Percentiles rank a stretch among this genome's conserved stretches.
These are phyloP conservation scores for Nemurella pictetii DNA, from an alignment of 2,888 invertebrate species.

Conservation along the genomic window DNA sequence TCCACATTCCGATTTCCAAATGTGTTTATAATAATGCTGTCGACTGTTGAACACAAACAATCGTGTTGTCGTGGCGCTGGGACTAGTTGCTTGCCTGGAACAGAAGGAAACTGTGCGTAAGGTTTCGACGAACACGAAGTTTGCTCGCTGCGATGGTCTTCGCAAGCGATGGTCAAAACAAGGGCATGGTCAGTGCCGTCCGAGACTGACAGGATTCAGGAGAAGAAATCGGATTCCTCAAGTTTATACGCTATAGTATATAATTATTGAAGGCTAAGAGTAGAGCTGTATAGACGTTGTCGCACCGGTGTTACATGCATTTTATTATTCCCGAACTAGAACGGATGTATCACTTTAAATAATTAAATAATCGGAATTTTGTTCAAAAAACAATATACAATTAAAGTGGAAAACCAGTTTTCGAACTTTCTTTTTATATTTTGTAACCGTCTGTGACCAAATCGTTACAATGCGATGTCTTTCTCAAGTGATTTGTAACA, in stretches of 20 bases:
- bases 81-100: neutral
- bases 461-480: neutral
- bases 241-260: neutral
- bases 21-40: neutral
- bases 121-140: neutral
- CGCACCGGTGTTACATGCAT: neutral
- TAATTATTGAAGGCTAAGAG: neutral
- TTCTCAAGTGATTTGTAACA: neutral
- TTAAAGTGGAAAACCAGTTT: conserved; percentile 6
- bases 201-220: neutral
- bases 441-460: neutral
- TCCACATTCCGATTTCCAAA: neutral
- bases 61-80: too few relatives aligned
- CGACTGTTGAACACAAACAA: neutral
- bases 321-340: neutral
- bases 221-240: neutral
- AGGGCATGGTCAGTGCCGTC: neutral
- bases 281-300: neutral
- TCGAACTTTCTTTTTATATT: conserved; percentile 5
- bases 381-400: neutral
- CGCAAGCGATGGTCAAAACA: neutral
- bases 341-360: conserved; percentile 15
- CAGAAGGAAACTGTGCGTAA: neutral
- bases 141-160: too few relatives aligned
- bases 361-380: conserved; percentile 1